A percentile compares a stretch with the other conserved stretches of the same genome.
Conservation (phyloP, 1,140 invertebrate genomes). For the Galleria mellonella region DNA sequence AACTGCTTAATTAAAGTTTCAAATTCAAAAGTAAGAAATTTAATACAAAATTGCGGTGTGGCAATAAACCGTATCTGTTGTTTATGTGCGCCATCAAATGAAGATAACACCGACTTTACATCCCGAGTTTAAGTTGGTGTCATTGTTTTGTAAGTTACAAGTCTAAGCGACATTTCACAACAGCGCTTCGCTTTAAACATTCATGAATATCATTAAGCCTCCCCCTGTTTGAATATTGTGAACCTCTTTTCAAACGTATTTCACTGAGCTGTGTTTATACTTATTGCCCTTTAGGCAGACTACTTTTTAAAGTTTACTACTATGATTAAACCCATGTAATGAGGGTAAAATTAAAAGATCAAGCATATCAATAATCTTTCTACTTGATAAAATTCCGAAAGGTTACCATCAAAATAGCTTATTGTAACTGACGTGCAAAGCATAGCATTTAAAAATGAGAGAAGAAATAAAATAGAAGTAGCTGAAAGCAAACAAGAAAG, state of each 20-base stretch:
- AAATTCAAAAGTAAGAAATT: conserved; percentile 51
- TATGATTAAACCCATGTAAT: too few relatives aligned
- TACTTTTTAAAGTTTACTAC: background rate
- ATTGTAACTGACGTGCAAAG: conserved; percentile 58
- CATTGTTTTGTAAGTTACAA: conserved; percentile 66
- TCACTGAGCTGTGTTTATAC: conserved; percentile 40
- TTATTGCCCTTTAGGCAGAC: conserved; percentile 37
- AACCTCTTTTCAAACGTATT: conserved; percentile 47
- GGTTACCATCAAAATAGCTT: conserved; percentile 47
- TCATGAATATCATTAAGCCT: conserved; percentile 67
- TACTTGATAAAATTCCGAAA: conserved; percentile 46
- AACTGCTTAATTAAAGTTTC: conserved; percentile 40
- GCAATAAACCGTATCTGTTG: conserved; percentile 58
- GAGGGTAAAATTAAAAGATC: conserved; percentile 46
- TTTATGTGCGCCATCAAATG: conserved; percentile 60
- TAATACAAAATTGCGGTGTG: conserved; percentile 43
- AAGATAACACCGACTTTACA: conserved; percentile 53
- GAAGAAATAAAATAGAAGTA: conserved; percentile 40
- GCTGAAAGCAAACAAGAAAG: conserved; percentile 56
- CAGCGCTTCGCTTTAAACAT: conserved; percentile 52
- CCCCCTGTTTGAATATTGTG: conserved; percentile 61
- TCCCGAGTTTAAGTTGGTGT: conserved; percentile 56
- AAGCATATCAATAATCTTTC: conserved; percentile 49
- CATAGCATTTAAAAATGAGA: conserved; percentile 50
- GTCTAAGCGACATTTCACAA: conserved; percentile 60